phyloP scores from a whole-genome alignment of 2,797 vertebrate genomes.

The Gymnoscopelus braueri region DNA sequence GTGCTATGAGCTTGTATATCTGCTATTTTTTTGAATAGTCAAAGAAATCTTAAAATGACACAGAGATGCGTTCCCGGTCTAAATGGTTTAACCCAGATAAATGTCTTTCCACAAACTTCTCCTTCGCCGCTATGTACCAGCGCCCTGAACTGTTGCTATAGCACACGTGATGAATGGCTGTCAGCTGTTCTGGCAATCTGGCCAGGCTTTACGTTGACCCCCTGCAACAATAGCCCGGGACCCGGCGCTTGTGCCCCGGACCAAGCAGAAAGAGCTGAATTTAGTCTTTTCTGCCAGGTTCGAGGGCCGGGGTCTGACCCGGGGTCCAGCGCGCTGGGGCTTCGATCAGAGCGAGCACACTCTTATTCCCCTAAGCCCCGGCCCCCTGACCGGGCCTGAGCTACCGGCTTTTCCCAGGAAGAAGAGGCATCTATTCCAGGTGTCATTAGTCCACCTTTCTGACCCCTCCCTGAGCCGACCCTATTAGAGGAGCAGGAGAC shows the following conservation, averaged over 20 bases:
- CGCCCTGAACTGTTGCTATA: constrained; percentile 36
- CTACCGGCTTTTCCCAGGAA: constrained; percentile 66
- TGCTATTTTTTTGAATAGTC: too few relatives aligned
- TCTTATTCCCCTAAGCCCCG: constrained; percentile 78
- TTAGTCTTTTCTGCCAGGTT: constrained; percentile 72
- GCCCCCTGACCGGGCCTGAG: constrained; percentile 60
- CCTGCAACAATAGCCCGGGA: constrained; percentile 79
- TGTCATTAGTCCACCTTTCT: constrained; percentile 79
- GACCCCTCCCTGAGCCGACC: constrained; percentile 72
- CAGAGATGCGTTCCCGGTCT: too few relatives aligned
- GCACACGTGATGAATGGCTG: constrained; percentile 80
- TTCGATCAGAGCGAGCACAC: constrained; percentile 77
- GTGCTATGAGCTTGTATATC: too few relatives aligned
- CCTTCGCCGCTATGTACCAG: neutral
- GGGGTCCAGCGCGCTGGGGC: constrained; percentile 67
- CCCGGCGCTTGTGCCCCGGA: constrained; percentile 74
- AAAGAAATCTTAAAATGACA: too few relatives aligned
- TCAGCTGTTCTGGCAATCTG: constrained; percentile 78
- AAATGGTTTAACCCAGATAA: constrained; percentile 62
- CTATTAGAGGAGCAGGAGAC: constrained; percentile 75
- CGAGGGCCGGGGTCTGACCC: constrained; percentile 73
- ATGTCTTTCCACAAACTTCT: constrained; percentile 44
- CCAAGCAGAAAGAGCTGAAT: constrained; percentile 81
- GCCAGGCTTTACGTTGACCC: constrained; percentile 75
- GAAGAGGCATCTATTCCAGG: constrained; percentile 79